Conservation (phyloP, 2,113 vertebrate genomes). For the Anguilla japonica region DNA sequence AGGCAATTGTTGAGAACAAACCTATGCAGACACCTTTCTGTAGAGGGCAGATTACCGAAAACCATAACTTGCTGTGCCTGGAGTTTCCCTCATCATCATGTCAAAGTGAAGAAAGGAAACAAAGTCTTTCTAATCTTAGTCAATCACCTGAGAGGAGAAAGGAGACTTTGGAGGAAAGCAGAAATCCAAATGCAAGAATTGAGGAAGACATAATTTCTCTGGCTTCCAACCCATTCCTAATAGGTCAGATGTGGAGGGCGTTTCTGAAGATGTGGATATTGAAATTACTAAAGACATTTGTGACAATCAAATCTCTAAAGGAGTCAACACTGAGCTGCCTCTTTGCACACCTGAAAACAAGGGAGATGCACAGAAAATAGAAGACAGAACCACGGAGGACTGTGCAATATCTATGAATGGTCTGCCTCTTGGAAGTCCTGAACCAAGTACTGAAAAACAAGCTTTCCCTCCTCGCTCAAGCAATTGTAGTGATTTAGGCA, state of each 20-base stretch:
- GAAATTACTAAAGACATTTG: neutral
- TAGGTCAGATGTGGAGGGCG: slow-evolving; percentile 31
- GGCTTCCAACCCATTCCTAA: slow-evolving; percentile 43
- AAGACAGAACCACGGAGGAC: slow-evolving; percentile 1
- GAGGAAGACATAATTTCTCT: slow-evolving; percentile 43
- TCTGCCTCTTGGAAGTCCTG: neutral
- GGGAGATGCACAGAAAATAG: slow-evolving; percentile 29
- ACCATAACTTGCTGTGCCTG: slow-evolving; percentile 66
- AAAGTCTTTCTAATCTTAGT: slow-evolving; percentile 81
- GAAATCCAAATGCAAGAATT: slow-evolving; percentile 55
- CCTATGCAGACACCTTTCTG: slow-evolving; percentile 84
- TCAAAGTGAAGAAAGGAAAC: slow-evolving; percentile 83
- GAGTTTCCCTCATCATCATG: slow-evolving; percentile 75
- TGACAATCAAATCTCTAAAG: neutral
- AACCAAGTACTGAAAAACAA: slow-evolving; percentile 30
- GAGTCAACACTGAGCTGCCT: neutral
- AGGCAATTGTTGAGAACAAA: slow-evolving; percentile 76
- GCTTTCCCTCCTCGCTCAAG: slow-evolving; percentile 38
- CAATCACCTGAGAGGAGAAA: slow-evolving; percentile 70
- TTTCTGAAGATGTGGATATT: slow-evolving; percentile 3
- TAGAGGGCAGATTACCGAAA: slow-evolving; percentile 80
- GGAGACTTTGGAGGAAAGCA: slow-evolving; percentile 63
- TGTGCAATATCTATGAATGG: neutral
- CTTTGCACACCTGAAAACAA: neutral
- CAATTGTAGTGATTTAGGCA: slow-evolving; percentile 55